These are phyloP conservation scores for Agrotis clavis DNA, from an alignment of 2,888 invertebrate species.

Conservation along the genomic window DNA sequence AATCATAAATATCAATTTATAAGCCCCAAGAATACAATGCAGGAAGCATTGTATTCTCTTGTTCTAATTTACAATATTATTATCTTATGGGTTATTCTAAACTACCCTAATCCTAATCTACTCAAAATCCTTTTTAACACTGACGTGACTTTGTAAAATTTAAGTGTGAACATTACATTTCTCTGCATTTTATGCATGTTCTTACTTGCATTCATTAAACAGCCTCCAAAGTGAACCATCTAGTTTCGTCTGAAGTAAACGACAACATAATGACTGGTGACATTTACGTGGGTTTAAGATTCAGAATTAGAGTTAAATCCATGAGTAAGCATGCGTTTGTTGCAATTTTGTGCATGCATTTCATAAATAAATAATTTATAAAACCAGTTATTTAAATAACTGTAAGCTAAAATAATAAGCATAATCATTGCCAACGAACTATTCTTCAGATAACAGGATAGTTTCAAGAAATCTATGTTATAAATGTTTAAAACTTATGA, in stretches of 20 bases:
- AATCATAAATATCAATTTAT: no score
- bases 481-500: neutral
- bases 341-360: neutral
- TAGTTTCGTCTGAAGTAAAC: conserved; percentile 36
- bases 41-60: no score
- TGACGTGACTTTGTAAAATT: no score
- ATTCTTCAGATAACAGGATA: neutral
- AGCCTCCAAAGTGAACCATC: neutral
- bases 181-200: conserved; percentile 2
- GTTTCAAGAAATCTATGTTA: neutral
- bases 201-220: conserved; percentile 20
- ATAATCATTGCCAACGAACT: neutral
- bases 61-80: no score
- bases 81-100: no score
- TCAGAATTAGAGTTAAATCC: no score
- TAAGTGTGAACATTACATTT: conserved; percentile 21
- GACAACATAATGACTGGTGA: conserved; percentile 39
- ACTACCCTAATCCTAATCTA: no score
- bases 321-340: neutral
- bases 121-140: no score
- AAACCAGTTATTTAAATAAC: no score
- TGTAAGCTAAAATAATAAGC: neutral
- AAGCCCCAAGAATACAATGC: no score
- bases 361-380: neutral
- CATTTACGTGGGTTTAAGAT: conserved; percentile 10